Evolutionary conservation across 2,888 invertebrate species (phyloP), one percentile per base, ranked within the genome.

Genomic region (Cynaeus angustus): DNA sequence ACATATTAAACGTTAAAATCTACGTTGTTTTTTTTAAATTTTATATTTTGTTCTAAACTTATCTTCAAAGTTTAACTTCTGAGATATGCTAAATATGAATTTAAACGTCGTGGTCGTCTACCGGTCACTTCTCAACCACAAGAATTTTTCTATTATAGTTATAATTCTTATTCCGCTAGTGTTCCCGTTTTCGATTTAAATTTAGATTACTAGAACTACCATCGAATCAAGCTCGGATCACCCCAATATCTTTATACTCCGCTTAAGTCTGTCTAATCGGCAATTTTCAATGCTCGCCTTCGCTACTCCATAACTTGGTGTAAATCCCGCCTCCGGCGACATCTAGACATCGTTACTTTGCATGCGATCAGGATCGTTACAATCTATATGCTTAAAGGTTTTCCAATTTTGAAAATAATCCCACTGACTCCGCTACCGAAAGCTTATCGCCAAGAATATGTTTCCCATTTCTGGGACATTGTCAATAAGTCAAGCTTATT

Each of bases 261-360:
- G 21, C 81, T 82, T 81, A 81, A 78, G 77, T 78, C 78, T 78
- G 77, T 77, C 81, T 83, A 83, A 83, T 82, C 81, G 82, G 79
- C 83, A 82, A 83, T 83, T 81, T 83, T 81, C 80, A 77, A 81
- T 81, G 81, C 80, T 78, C 78, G 77, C 76, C 80, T 77, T 73
- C 77, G 75, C 78, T 76, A 80, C 78, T 82, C 79, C 75, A 81
- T 82, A 81, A 82, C 78, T 80, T 78, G 74, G 61, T 68, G 72
- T 70, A 82, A 82, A 81, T 80, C 81, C 81, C 75, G 78, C 79
- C 79, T 76, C 75, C 77, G 80, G 81, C 80, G 81, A 82, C 81
- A 80, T 79, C 79, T 79, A 81, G 80, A 81, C 80, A 77, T 80
- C 81, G 81, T 81, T 80, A 81, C 77, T 81, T 80, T 81, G 79